A percentile compares a stretch with the other conserved stretches of the same genome.
phyloP scores from a whole-genome alignment of 2,797 vertebrate genomes.

The Yasuhikotakia modesta region DNA sequence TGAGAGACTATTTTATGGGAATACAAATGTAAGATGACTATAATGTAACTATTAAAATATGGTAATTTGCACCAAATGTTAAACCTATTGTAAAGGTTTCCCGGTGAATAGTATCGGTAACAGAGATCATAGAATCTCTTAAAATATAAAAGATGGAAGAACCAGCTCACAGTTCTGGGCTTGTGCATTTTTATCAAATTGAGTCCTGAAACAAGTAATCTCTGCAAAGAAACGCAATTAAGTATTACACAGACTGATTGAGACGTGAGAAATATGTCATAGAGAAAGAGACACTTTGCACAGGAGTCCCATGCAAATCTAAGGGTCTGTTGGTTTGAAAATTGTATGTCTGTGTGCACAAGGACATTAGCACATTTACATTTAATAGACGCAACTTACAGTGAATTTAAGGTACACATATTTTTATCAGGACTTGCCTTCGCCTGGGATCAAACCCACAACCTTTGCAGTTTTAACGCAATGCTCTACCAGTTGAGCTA shows the following conservation, averaged over 20 bases:
- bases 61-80: not conserved
- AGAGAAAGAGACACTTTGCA: not conserved
- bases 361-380: not conserved
- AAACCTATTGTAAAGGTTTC: not conserved
- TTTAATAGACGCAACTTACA: too few species aligned
- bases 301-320: not conserved
- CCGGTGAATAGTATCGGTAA: not conserved
- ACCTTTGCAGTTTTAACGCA: too few species aligned
- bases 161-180: not conserved
- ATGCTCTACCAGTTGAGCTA: too few species aligned
- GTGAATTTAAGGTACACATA: too few species aligned
- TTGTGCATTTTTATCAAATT: not conserved
- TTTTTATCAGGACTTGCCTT: too few species aligned
- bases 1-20: not conserved
- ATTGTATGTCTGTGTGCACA: not conserved
- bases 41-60: not conserved
- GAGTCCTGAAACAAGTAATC: not conserved
- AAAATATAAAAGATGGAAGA: not conserved
- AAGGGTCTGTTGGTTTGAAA: not conserved
- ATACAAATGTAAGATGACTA: not conserved
- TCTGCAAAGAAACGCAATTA: not conserved
- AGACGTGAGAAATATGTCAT: too few species aligned
- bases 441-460: too few species aligned
- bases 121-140: not conserved
- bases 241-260: too few species aligned